A percentile compares a stretch with the other conserved stretches of the same genome.
Evolutionary conservation across 2,888 invertebrate species (phyloP).

Genomic region (Pyrrhia umbra): DNA sequence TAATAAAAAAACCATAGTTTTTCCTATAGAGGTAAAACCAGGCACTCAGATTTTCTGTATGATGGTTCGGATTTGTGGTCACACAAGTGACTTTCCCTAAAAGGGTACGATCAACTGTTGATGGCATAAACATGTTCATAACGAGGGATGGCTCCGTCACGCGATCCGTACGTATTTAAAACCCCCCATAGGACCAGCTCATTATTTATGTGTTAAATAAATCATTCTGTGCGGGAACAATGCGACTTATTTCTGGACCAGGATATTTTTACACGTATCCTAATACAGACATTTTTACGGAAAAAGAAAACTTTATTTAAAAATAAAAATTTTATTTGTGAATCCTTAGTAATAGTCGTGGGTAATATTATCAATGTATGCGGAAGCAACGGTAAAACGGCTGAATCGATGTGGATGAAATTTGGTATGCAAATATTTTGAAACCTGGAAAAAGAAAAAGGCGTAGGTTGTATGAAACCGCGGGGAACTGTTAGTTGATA

Average conservation of each 20-base stretch:
- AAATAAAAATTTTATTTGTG: too few relatives aligned
- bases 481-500: too few relatives aligned
- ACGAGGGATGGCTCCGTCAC: constrained; percentile 14
- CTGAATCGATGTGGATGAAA: too few relatives aligned
- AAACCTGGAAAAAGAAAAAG: too few relatives aligned
- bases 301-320: too few relatives aligned
- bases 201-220: constrained; percentile 15
- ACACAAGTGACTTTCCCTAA: constrained; percentile 17
- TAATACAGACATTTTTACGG: too few relatives aligned
- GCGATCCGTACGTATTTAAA: constrained; percentile 11
- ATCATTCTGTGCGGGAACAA: constrained; percentile 5
- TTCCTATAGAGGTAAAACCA: background rate
- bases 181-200: constrained; percentile 2
- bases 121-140: background rate
- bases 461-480: too few relatives aligned
- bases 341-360: too few relatives aligned
- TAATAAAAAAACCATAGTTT: background rate
- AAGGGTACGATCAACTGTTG: constrained; percentile 24
- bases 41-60: background rate
- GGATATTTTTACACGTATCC: background rate
- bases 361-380: too few relatives aligned
- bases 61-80: background rate
- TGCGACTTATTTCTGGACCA: background rate
- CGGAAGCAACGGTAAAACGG: too few relatives aligned
- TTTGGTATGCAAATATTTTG: too few relatives aligned